These are phyloP conservation scores for Littorina saxatilis DNA, from an alignment of 1,140 invertebrate species.

Conservation along the genomic window DNA sequence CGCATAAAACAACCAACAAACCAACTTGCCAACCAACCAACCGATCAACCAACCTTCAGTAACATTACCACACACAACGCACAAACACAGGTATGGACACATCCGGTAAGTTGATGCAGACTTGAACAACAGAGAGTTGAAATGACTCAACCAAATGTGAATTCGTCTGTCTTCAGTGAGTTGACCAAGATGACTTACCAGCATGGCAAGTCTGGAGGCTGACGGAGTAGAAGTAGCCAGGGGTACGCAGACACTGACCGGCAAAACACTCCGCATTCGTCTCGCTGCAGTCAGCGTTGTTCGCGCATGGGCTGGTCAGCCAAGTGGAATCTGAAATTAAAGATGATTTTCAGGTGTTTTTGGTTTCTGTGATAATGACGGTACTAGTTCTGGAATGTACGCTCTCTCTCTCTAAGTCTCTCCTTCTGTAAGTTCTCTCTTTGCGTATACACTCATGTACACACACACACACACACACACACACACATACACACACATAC, in stretches of 20 bases:
- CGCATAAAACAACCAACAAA: too few relatives aligned
- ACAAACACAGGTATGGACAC: too few relatives aligned
- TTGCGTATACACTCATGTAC: background rate
- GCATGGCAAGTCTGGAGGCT: background rate
- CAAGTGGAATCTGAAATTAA: too few relatives aligned
- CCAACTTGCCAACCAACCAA: too few relatives aligned
- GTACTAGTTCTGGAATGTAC: background rate
- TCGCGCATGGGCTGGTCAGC: too few relatives aligned
- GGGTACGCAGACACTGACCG: background rate
- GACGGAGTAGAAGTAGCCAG: too few relatives aligned
- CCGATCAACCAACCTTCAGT: too few relatives aligned
- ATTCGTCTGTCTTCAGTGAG: background rate
- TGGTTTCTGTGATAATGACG: background rate
- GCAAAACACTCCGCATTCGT: background rate
- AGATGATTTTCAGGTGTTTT: background rate
- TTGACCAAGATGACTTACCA: background rate
- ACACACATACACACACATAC: background rate
- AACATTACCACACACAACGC: too few relatives aligned
- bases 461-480: background rate
- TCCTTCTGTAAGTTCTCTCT: background rate
- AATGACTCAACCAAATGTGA: background rate
- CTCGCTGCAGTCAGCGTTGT: background rate
- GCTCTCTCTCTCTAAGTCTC: background rate
- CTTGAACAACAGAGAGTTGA: too few relatives aligned
- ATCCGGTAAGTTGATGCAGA: too few relatives aligned